These are phyloP conservation scores for Dreissena polymorpha DNA, from an alignment of 1,140 invertebrate genomes.

Conservation along the genomic window DNA sequence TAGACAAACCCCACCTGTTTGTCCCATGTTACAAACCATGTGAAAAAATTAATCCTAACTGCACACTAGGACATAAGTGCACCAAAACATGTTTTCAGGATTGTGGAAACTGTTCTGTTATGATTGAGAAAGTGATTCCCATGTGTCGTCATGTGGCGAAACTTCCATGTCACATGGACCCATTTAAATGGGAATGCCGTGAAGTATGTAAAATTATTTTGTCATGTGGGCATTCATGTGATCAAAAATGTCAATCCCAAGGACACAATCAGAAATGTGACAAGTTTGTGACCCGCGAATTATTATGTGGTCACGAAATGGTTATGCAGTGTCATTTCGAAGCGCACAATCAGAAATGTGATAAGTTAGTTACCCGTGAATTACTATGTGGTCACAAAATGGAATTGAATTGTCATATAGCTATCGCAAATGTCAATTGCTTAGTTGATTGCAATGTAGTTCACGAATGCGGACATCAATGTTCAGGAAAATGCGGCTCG, in stretches of 20 bases:
- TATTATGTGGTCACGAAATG: conserved; percentile 70
- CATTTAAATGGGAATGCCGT: conserved; percentile 32
- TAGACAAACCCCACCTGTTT: conserved; percentile 59
- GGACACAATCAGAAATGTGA: conserved; percentile 63
- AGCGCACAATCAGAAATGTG: neutral
- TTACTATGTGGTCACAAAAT: conserved; percentile 71
- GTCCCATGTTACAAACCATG: conserved; percentile 67
- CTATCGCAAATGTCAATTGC: conserved; percentile 30
- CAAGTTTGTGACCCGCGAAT: conserved; percentile 2
- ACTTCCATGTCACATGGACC: conserved; percentile 57
- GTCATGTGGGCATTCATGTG: conserved; percentile 83
- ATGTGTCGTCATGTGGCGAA: conserved; percentile 46
- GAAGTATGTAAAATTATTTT: conserved; percentile 36
- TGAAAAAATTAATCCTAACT: conserved; percentile 49
- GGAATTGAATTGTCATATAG: conserved; percentile 55
- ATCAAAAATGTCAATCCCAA: conserved; percentile 81
- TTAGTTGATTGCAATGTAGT: neutral
- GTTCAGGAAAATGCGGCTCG: conserved; percentile 46
- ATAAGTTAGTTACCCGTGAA: neutral
- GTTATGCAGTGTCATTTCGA: conserved; percentile 48
- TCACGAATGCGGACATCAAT: conserved; percentile 48
- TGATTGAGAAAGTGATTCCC: conserved; percentile 46
- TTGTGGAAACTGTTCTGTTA: conserved; percentile 60
- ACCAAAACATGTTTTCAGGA: conserved; percentile 61
- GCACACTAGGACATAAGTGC: conserved; percentile 62